phyloP scores from a whole-genome alignment of 2,113 vertebrate genomes.

The Phoxinus phoxinus region DNA sequence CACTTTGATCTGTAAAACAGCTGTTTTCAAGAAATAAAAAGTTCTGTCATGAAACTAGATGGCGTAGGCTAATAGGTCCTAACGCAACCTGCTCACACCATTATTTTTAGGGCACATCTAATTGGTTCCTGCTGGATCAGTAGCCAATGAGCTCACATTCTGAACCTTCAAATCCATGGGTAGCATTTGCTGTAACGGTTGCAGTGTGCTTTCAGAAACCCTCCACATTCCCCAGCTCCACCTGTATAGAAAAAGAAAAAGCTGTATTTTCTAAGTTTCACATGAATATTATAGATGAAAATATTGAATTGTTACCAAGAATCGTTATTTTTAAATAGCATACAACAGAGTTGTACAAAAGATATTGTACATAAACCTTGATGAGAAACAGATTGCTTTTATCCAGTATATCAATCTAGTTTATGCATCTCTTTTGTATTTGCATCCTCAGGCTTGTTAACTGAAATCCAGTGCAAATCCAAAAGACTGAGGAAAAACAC shows the following conservation, averaged over 20 bases:
- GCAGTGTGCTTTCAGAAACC: no score
- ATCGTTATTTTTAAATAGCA: background rate
- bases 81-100: no score
- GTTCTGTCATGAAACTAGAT: no score
- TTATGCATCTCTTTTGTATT: constrained; percentile 20
- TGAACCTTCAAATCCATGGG: no score
- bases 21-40: background rate
- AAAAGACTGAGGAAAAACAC: constrained; percentile 92
- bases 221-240: no score
- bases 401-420: constrained; percentile 39
- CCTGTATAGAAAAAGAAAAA: background rate
- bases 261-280: background rate
- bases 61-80: no score
- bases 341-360: background rate
- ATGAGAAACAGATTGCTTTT: background rate
- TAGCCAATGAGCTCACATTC: no score
- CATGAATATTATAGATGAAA: background rate
- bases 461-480: constrained; percentile 98
- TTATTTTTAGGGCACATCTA: no score
- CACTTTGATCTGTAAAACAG: background rate
- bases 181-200: no score
- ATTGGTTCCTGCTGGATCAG: no score
- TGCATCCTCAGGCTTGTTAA: constrained; percentile 84
- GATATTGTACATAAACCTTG: background rate
- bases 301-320: background rate